A percentile compares a stretch with the other conserved stretches of the same genome.
These are phyloP conservation scores for Dryobates pubescens DNA, from an alignment of 2,797 vertebrate species.

Conservation along the genomic window DNA sequence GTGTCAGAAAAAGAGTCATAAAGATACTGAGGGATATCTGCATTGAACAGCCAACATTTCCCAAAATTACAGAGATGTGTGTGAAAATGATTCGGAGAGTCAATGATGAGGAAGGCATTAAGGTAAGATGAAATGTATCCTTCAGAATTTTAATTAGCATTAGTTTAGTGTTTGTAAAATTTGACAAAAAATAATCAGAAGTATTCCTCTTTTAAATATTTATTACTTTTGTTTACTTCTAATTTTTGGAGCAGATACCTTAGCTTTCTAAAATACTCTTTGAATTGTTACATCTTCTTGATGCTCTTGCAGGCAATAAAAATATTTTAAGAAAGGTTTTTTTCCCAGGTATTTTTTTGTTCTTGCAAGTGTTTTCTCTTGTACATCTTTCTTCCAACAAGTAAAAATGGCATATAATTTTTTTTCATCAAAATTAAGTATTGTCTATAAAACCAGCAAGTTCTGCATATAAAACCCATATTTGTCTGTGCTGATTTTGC, in stretches of 20 bases:
- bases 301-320: background rate
- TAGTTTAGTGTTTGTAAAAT: background rate
- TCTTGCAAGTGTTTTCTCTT: background rate
- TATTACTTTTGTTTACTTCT: background rate
- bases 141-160: background rate
- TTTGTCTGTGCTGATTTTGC: background rate
- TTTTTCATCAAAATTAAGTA: background rate
- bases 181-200: background rate
- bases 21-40: conserved; percentile 98
- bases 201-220: background rate
- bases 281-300: background rate
- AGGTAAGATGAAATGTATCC: conserved; percentile 80
- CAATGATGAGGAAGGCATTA: conserved; percentile 98
- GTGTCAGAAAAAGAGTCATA: conserved; percentile 97
- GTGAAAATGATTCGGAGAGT: conserved; percentile 98
- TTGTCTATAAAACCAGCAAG: background rate
- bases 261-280: background rate
- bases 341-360: background rate
- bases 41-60: conserved; percentile 95
- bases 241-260: background rate
- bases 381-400: background rate
- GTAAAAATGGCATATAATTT: background rate
- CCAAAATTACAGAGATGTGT: conserved; percentile 98
- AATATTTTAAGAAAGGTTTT: background rate
- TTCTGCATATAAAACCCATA: background rate